Conservation (phyloP, 2,888 invertebrate genomes). For the Aricia artaxerxes region DNA sequence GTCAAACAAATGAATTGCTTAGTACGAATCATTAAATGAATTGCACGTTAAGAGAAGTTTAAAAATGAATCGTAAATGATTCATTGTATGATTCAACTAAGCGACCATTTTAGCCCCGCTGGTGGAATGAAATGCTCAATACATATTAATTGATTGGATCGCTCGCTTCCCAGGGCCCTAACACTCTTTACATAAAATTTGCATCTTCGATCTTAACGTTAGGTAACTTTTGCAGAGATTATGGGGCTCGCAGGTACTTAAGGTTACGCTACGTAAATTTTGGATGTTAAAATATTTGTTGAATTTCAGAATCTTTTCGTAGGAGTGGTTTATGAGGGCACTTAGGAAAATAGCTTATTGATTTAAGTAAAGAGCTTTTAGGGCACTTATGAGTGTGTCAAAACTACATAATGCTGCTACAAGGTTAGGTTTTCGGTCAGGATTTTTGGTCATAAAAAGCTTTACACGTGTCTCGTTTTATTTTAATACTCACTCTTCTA, state of each 20-base stretch:
- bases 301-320: slow-evolving; percentile 23
- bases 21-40: too few species aligned
- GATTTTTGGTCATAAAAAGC: neutral
- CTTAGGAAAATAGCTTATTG: slow-evolving; percentile 18
- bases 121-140: slow-evolving; percentile 30
- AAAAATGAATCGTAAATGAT: too few species aligned
- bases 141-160: slow-evolving; percentile 32
- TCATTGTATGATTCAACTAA: too few species aligned
- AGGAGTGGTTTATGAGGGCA: slow-evolving; percentile 15
- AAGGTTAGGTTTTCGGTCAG: neutral
- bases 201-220: slow-evolving; percentile 69
- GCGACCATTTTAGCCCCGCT: too few species aligned
- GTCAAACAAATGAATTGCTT: too few species aligned
- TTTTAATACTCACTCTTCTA: too few species aligned
- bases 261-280: slow-evolving; percentile 52
- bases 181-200: slow-evolving; percentile 72
- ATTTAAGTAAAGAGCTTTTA: slow-evolving; percentile 16
- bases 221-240: slow-evolving; percentile 60
- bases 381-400: neutral
- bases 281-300: slow-evolving; percentile 50
- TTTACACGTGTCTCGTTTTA: neutral
- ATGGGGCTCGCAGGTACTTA: slow-evolving; percentile 50
- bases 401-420: slow-evolving; percentile 4
- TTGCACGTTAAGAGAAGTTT: too few species aligned
- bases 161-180: slow-evolving; percentile 23